phyloP scores from a whole-genome alignment of 2,888 invertebrate genomes.

The Therioaphis trifolii region DNA sequence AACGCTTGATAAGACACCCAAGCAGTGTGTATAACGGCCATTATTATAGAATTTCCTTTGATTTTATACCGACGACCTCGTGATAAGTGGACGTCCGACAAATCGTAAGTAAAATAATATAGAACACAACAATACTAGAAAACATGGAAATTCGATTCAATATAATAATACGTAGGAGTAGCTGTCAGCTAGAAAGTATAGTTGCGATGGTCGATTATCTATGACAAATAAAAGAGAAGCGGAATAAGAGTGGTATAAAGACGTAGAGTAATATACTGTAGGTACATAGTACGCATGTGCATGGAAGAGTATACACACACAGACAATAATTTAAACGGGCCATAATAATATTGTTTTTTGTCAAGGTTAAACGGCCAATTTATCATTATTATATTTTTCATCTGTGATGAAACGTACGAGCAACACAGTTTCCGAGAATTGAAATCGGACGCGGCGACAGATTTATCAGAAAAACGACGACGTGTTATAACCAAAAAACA shows the following conservation, averaged over 20 bases:
- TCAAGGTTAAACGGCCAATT: conserved; percentile 24
- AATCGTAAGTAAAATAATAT: conserved; percentile 4
- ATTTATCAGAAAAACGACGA: conserved; percentile 21
- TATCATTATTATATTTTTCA: no score
- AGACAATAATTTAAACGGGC: not conserved
- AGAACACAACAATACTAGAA: not conserved
- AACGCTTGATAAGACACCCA: not conserved
- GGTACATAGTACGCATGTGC: no score
- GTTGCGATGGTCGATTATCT: not conserved
- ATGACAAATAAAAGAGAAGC: not conserved
- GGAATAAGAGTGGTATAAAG: no score
- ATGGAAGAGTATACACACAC: not conserved
- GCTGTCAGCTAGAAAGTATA: not conserved
- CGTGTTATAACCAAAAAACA: conserved; percentile 3
- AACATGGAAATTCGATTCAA: conserved; percentile 12
- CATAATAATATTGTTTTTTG: not conserved
- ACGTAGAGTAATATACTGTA: no score
- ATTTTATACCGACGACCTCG: not conserved
- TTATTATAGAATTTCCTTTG: not conserved
- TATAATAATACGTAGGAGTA: not conserved
- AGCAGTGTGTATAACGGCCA: not conserved
- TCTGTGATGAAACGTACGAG: not conserved
- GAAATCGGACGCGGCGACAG: not conserved
- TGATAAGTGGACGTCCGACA: not conserved
- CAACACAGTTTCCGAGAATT: no score